Conservation (phyloP, 2,888 invertebrate species). For the Mongoloraphidia duomilia region DNA sequence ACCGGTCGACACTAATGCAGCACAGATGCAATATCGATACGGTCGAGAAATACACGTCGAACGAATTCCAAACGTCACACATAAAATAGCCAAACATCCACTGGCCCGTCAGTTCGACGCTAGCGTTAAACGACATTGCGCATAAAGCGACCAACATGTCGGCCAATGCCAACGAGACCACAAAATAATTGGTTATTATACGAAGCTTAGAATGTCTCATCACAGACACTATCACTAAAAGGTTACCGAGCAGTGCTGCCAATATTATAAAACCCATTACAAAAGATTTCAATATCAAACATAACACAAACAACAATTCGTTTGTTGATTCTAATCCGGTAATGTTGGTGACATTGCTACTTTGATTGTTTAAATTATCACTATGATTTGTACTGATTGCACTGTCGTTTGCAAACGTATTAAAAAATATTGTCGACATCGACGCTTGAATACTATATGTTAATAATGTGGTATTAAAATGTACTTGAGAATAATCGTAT, state of each 20-base stretch:
- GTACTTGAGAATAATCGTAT: too few species aligned
- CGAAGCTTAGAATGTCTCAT: conserved; percentile 61
- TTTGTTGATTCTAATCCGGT: too few species aligned
- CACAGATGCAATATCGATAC: conserved; percentile 88
- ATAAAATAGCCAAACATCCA: conserved; percentile 85
- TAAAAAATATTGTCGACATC: too few species aligned
- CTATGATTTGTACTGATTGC: too few species aligned
- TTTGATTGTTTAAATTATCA: too few species aligned
- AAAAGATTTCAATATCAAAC: conserved; percentile 39
- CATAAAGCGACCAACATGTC: conserved; percentile 89
- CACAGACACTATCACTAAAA: conserved; percentile 77
- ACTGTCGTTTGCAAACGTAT: too few species aligned
- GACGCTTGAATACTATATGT: too few species aligned
- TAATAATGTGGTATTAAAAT: too few species aligned
- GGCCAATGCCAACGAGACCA: conserved; percentile 85
- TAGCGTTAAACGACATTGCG: conserved; percentile 90
- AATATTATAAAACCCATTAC: conserved; percentile 81
- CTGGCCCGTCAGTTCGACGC: conserved; percentile 66
- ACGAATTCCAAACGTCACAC: conserved; percentile 93
- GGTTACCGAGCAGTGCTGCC: conserved; percentile 78
- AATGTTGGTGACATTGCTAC: too few species aligned
- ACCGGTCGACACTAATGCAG: conserved; percentile 62
- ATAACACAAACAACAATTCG: too few species aligned
- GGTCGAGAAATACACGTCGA: conserved; percentile 89
- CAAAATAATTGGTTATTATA: conserved; percentile 90